Percentiles rank a stretch among this genome's conserved stretches.
Evolutionary conservation across 2,888 invertebrate species (phyloP).

Genomic region (Megaustenia siamemsis): DNA sequence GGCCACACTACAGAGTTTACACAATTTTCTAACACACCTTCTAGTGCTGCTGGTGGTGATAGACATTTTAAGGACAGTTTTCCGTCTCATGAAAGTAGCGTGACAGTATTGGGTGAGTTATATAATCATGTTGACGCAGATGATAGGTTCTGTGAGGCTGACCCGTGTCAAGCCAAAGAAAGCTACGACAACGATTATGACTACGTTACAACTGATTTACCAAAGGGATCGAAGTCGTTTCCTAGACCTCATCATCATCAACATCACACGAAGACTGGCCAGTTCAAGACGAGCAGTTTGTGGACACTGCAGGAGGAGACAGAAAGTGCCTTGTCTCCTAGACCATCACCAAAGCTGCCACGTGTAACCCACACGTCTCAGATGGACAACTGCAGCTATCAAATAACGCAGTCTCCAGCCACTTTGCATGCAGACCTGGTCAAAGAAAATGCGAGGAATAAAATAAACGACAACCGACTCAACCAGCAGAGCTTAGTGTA

Average conservation of each 20-base stretch:
- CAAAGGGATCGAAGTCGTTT: not conserved
- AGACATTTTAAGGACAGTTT: not conserved
- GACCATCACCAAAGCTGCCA: not conserved
- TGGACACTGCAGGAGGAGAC: conserved; percentile 54
- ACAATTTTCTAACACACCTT: not conserved
- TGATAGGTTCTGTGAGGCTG: not conserved
- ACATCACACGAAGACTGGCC: conserved; percentile 38
- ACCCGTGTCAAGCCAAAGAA: not conserved
- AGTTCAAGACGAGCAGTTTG: conserved; percentile 46
- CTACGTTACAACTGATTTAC: conserved; percentile 30
- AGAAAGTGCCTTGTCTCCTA: conserved; percentile 41
- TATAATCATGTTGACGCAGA: not conserved
- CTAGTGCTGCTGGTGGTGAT: not conserved
- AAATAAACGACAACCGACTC: not conserved
- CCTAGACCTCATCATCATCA: conserved; percentile 19
- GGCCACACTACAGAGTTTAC: conserved; percentile 1
- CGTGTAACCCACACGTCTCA: not conserved
- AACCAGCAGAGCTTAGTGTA: not conserved
- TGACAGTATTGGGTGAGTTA: not conserved
- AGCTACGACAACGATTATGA: conserved; percentile 46
- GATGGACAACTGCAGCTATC: not conserved
- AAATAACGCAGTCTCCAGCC: not conserved
- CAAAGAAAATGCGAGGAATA: not conserved
- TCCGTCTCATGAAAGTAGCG: not conserved
- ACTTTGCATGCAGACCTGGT: not conserved